A percentile compares a stretch with the other conserved stretches of the same genome.
Conservation (phyloP, 2,797 vertebrate genomes). For the Pachyuromys duprasi region DNA sequence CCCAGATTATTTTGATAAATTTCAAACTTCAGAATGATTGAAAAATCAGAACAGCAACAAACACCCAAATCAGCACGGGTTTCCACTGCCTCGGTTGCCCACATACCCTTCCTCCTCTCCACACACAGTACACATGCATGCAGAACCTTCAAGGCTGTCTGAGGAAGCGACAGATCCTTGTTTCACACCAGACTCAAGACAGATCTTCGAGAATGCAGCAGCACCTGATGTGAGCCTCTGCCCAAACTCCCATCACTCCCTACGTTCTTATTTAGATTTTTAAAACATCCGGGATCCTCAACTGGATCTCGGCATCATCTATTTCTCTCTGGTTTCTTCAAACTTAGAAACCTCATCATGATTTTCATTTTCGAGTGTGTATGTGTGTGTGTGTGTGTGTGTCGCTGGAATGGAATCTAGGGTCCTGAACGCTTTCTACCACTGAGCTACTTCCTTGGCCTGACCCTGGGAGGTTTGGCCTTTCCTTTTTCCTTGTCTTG, state of each 20-base stretch:
- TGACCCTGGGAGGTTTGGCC: not conserved
- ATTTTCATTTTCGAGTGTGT: not conserved
- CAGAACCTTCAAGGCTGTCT: not conserved
- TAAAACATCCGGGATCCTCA: not conserved
- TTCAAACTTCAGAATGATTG: not conserved
- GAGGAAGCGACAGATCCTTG: not conserved
- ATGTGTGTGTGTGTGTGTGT: not conserved
- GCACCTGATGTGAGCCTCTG: not conserved
- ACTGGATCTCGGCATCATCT: not conserved
- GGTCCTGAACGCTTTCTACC: not conserved
- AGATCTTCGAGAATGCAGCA: not conserved
- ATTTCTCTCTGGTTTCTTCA: not conserved
- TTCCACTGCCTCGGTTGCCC: accelerated
- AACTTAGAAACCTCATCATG: not conserved
- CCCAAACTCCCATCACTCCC: not conserved
- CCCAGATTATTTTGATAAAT: not conserved
- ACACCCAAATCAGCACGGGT: accelerated
- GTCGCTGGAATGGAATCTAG: too few relatives aligned
- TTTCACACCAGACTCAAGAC: not conserved
- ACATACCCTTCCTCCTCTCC: accelerated
- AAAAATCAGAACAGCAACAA: not conserved
- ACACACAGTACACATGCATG: not conserved
- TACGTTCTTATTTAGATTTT: not conserved
- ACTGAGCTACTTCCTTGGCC: not conserved
- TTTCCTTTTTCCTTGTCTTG: not conserved